Base-by-base conservation (phyloP, 2,888 invertebrate genomes). In the Pterobdella sp. region DNA sequence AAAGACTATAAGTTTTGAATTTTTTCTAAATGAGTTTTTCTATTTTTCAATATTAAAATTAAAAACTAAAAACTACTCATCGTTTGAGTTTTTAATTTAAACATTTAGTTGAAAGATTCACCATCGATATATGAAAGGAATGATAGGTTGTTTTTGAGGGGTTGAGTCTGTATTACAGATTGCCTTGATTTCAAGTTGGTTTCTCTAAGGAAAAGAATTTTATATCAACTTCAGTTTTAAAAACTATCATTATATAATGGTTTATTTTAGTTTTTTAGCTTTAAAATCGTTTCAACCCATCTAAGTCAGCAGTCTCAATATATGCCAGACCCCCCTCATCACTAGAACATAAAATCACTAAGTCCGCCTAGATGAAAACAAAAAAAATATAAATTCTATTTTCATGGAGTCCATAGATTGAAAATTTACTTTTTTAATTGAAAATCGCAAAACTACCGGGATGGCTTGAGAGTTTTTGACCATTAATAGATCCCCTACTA, bases 401-500 rank as follows among this genome's bases (percentile, higher is more conserved):
- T 60, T 60, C 2, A 60, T 60, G 29, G 29, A 26, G n/a, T 3
- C 29, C 1, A 60, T 26, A 60, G 29, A 60, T 60, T 26, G 34
- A 4, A 4, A 32, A 32, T 4, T 2, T 65, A 65, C 29, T 31
- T 32, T 32, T 65, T 3, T 32, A 65, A 32, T 32, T 3, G 34
- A 68, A 37, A 68, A 68, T 22, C 10, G 32, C 14, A 37, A 29
- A 36, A 22, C 32, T n/a, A 86, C 86, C 67, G 98, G 96, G 78
- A 98, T 94, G 86, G 97, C 98, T 85, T 97, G 94, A 87, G 97
- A 94, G 87, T 95, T 96, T 86, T 96, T 94, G 93, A 98, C 91
- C 80, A 94, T 89, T 84, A 99, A 94, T 83, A 98, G 91, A 87
- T 99, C 98, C 77, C 98, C 98, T 79, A 95, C 97, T 86, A 93